These are phyloP conservation scores for Phenacoccus solenopsis DNA, from an alignment of 1,140 invertebrate genomes.

Conservation along the genomic window DNA sequence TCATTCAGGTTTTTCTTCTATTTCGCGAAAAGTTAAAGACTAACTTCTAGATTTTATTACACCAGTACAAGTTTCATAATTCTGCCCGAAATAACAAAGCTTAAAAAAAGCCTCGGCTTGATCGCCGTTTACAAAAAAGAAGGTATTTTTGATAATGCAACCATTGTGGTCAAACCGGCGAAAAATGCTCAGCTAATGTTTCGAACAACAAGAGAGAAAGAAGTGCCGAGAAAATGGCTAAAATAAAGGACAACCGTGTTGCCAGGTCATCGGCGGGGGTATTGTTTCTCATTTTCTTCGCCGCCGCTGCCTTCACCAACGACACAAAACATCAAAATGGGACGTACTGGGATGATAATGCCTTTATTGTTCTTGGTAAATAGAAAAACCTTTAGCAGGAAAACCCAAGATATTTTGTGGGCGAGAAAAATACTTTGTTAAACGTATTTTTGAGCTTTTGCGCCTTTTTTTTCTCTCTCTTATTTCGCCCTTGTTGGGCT, in stretches of 20 bases:
- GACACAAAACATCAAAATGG: neutral
- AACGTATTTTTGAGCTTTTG: neutral
- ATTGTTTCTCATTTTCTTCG: neutral
- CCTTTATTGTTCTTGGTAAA: neutral
- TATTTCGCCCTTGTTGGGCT: neutral
- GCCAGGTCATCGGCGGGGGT: neutral
- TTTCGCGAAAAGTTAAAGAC: conserved; percentile 2
- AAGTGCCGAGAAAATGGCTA: too few relatives aligned
- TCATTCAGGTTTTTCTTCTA: neutral
- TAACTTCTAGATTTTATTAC: neutral
- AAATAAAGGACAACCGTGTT: too few relatives aligned
- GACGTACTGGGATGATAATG: neutral
- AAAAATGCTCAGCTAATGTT: too few relatives aligned
- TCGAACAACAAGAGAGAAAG: neutral
- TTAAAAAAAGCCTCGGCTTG: neutral
- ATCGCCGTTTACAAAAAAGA: neutral
- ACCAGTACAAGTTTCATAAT: neutral
- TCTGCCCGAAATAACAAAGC: neutral
- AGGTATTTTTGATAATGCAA: neutral
- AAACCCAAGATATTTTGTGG: neutral
- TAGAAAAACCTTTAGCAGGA: neutral
- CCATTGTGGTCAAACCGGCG: neutral
- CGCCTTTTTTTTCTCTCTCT: neutral
- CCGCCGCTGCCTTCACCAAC: too few relatives aligned
- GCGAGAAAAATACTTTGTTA: neutral